Conservation (phyloP, 2,888 invertebrate genomes). For the Aspidiotus rigidus region DNA sequence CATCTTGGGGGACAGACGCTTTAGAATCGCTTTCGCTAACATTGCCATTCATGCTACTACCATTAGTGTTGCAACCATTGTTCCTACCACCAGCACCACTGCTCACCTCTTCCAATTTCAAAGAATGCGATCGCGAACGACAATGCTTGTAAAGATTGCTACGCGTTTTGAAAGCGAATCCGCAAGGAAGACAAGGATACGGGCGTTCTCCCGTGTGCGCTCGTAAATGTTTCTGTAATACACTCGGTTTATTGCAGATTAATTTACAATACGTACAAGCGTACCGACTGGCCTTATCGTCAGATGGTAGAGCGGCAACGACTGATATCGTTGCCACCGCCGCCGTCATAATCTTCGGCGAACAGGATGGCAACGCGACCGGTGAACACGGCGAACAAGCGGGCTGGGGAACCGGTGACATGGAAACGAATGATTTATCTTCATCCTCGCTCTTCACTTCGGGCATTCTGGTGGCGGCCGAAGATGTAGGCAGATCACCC, state of each 20-base stretch:
- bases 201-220: conserved; percentile 89
- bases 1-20: conserved; percentile 47
- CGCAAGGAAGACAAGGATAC: conserved; percentile 79
- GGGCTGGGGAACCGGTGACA: neutral
- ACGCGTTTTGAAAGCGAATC: conserved; percentile 87
- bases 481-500: neutral
- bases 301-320: conserved; percentile 7
- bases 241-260: conserved; percentile 85
- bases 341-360: conserved; percentile 37
- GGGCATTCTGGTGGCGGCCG: conserved; percentile 12
- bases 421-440: neutral
- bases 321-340: conserved; percentile 46
- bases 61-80: neutral
- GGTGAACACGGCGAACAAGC: neutral
- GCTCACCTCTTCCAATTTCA: conserved; percentile 52
- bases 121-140: conserved; percentile 61
- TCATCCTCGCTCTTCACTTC: neutral
- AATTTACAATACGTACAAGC: conserved; percentile 81
- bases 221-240: conserved; percentile 85
- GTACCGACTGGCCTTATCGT: conserved; percentile 51
- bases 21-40: conserved; percentile 10
- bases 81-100: conserved; percentile 49
- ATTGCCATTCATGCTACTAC: conserved; percentile 18
- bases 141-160: conserved; percentile 76
- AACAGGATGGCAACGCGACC: conserved; percentile 6